Conservation (phyloP, 2,113 vertebrate genomes). For the Rhynchopsitta pachyrhyncha region DNA sequence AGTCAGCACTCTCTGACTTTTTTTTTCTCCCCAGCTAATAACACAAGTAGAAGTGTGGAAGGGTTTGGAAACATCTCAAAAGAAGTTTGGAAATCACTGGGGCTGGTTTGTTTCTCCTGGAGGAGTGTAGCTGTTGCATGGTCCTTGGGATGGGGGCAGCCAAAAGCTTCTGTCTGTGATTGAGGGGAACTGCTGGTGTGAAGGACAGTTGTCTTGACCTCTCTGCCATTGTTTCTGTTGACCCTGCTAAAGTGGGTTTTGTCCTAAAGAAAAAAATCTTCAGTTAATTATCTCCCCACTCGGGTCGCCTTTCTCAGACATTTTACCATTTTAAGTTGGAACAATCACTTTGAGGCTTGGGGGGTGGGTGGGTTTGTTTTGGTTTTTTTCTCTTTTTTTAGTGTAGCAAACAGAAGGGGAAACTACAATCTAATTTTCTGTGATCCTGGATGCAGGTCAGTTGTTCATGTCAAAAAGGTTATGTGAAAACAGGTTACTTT, state of each 20-base stretch:
- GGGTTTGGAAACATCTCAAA: neutral
- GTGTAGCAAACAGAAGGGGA: neutral
- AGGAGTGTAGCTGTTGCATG: neutral
- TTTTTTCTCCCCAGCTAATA: neutral
- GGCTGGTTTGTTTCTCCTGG: neutral
- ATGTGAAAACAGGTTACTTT: neutral
- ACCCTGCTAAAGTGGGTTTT: neutral
- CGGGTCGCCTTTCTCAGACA: rapidly evolving
- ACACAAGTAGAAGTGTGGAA: neutral
- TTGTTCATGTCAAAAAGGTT: neutral
- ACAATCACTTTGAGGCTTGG: neutral
- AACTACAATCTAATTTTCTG: neutral
- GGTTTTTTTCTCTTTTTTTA: neutral
- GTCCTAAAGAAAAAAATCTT: neutral
- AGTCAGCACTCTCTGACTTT: neutral
- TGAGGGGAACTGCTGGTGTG: rapidly evolving
- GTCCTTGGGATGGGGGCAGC: neutral
- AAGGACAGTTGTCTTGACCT: neutral
- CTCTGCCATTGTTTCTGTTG: neutral
- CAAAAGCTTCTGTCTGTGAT: neutral
- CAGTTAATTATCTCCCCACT: neutral
- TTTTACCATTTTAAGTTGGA: neutral
- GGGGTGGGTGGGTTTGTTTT: neutral
- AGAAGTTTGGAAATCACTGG: neutral
- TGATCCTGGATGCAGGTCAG: neutral